Base-by-base conservation (phyloP, 2,797 vertebrate species). In the Cyclopterus lumpus region DNA sequence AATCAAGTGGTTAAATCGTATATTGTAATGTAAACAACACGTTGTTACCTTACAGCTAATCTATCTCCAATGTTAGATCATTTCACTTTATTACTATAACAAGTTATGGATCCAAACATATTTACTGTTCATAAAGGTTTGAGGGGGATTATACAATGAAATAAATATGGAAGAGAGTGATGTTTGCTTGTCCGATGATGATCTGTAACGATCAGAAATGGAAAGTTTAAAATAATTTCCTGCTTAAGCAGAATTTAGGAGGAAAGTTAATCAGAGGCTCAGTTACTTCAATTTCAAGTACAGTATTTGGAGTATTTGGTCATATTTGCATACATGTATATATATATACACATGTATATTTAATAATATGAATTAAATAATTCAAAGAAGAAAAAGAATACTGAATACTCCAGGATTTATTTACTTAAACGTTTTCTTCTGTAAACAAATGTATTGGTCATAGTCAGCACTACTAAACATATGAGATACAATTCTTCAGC, bases 221-320 rank as follows among this genome's bases (percentile, higher is more conserved):
- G 46, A 76, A 74, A 71, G 61, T 80, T 78, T 51, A 48, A 30
- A 57, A 57, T 3, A 70, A 67, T 54, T 40, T 28, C 12, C 10
- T 67, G 15, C 15, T 65, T 8, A 34, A 55, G 15, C 55, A 42
- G 30, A 75, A 58, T 75, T 38, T 49, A 10, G 30, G 69, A 65
- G 15, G 20, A 57, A 34, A 30, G 28, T 46, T 68, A 61, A 74
- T 49, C 15, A 49, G 30, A 59, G 24, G 3, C 26, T 73, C 28
- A 32, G 12, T 54, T 24, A 44, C 14, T 64, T 32, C 1, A 11
- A 15, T 49, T 18, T 11, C 32, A 70, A 48, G 32, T 38, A n/a
- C n/a, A 57, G 24, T 62, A 42, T 58, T 63, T 62, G 53, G 4
- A 51, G 30, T 22, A 18, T 16, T 26, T 20, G 9, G 42, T 36